Base-by-base conservation (phyloP, 2,797 vertebrate species). In the Pseudomugil tenellus region DNA sequence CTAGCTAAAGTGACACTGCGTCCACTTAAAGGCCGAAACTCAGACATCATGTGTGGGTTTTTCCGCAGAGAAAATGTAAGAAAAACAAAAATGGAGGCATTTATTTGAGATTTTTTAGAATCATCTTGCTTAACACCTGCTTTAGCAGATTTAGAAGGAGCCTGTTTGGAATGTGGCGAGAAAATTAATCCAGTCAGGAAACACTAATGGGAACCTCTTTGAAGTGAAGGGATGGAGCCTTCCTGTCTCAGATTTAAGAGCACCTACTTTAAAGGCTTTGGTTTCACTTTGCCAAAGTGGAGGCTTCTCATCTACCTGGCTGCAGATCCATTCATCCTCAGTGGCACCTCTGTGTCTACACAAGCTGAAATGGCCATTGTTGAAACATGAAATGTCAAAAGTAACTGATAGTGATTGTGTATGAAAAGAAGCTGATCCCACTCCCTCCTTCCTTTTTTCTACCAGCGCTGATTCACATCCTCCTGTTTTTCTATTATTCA, bases 401-500 rank as follows among this genome's bases (percentile, higher is more conserved):
- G 53, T 28, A 61, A 63, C 3, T 35, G 26, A n/a, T 21, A 25
- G 31, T 5, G 61, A 37, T 5, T 23, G 41, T 0, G 19, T 14
- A 35, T 67, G 29, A 39, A 63, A 37, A 63, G 10, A 19, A 21
- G 53, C 11, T 48, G 28, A 68, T 41, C 37, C 28, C 39, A 8
- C 25, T 43, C 34, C 13, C 23, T 23, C 23, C 48, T 48, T 8
- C 7, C 74, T 3, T 23, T 43, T 43, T 62, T 61, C 64, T 41
- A 62, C 43, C n/a, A 1, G 53, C 31, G 62, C 63, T 78, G 76
- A 84, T 71, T 87, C 77, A 83, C 70, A 70, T 84, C 79, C 70
- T 84, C 57, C 66, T 32, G 49, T 53, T 53, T 46, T 21, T 34
- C 16, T 51, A 41, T 64, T 48, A 51, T 14, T 72, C 52, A 68